Percentiles rank a stretch among this genome's conserved stretches.
Conservation (phyloP, 2,888 invertebrate genomes). For the Pheosia gnoma region DNA sequence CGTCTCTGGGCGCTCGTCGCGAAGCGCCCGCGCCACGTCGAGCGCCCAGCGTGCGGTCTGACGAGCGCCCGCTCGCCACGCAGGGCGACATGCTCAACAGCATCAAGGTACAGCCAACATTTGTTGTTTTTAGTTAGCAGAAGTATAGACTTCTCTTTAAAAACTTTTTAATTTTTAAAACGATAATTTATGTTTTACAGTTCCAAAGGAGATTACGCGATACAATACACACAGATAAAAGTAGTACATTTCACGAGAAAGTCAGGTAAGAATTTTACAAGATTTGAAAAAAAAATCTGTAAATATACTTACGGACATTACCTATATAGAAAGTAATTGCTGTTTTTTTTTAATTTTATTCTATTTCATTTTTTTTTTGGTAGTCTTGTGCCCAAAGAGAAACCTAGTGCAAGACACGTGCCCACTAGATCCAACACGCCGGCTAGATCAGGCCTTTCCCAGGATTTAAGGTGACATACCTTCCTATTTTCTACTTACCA, state of each 20-base stretch:
- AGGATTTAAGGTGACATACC: conserved; percentile 35
- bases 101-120: conserved; percentile 63
- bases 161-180: not conserved
- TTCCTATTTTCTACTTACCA: not conserved
- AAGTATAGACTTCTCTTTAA: too few species aligned
- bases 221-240: conserved; percentile 46
- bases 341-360: too few species aligned
- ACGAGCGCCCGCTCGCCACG: conserved; percentile 72
- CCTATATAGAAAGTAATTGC: too few species aligned
- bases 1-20: conserved; percentile 66
- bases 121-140: not conserved
- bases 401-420: conserved; percentile 35
- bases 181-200: conserved; percentile 45
- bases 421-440: conserved; percentile 36
- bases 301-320: too few species aligned
- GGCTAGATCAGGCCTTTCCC: conserved; percentile 25
- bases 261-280: conserved; percentile 33
- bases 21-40: conserved; percentile 57
- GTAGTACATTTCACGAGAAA: conserved; percentile 39
- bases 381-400: conserved; percentile 37
- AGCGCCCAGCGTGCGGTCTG: conserved; percentile 70
- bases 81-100: conserved; percentile 85
- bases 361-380: too few species aligned
- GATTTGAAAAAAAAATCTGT: too few species aligned
- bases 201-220: conserved; percentile 69